Evolutionary conservation across 1,140 invertebrate species (phyloP).

Genomic region (Panagrolaimus sp.): DNA sequence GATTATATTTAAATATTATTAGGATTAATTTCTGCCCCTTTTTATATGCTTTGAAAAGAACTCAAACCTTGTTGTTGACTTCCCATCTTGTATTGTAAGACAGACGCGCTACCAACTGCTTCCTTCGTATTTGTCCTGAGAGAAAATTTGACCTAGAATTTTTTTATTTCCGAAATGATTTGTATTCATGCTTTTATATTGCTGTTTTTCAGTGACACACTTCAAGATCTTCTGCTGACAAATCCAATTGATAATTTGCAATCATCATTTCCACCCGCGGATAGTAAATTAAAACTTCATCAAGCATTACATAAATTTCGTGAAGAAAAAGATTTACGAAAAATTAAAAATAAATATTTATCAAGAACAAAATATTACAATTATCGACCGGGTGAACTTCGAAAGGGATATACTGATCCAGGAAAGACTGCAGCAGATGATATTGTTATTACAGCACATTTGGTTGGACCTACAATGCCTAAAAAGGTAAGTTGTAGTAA

Average conservation of each 20-base stretch:
- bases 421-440: constrained; percentile 16
- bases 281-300: neutral
- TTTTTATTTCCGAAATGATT: no score
- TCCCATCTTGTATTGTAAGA: no score
- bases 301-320: neutral
- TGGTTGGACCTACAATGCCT: constrained; percentile 23
- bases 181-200: no score
- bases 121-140: no score
- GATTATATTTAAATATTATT: no score
- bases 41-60: no score
- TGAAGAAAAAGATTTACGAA: neutral
- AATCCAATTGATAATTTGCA: neutral
- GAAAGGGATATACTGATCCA: constrained; percentile 1
- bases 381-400: neutral
- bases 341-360: neutral
- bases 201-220: neutral
- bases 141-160: no score
- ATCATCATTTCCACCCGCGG: neutral
- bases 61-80: no score
- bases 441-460: constrained; percentile 40
- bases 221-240: constrained; percentile 1
- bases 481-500: constrained; percentile 17
- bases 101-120: no score
- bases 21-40: no score
- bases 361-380: neutral